Evolutionary conservation across 92 coral and sea anemone genomes (phyloP).

Genomic region (Phenganax subtilis): DNA sequence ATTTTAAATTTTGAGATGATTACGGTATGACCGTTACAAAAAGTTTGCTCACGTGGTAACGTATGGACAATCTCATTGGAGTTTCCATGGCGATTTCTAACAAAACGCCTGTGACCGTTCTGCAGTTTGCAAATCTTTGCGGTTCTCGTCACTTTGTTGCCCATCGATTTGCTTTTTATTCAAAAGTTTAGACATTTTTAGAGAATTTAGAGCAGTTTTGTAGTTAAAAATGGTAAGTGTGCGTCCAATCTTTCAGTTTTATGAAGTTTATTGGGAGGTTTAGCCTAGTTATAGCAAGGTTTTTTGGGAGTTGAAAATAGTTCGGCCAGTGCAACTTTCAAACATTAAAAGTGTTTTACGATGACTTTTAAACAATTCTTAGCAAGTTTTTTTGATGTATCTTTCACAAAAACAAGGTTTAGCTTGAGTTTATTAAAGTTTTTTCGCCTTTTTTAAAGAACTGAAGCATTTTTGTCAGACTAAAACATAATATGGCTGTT

Average conservation of each 20-base stretch:
- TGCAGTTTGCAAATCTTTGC: slow-evolving; percentile 36
- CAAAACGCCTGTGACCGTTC: slow-evolving; percentile 11
- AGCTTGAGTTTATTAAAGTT: neutral
- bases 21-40: neutral
- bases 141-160: slow-evolving; percentile 41
- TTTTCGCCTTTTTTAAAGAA: neutral
- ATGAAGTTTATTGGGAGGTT: neutral
- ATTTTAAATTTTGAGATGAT: neutral
- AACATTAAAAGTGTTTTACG: neutral
- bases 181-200: slow-evolving; percentile 10
- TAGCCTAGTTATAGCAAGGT: neutral
- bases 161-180: slow-evolving; percentile 15
- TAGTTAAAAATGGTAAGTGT: slow-evolving; percentile 38
- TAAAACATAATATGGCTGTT: too few relatives aligned
- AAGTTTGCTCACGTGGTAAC: slow-evolving; percentile 9
- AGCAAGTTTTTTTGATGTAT: neutral
- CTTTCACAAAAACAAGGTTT: too few relatives aligned
- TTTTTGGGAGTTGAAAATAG: neutral
- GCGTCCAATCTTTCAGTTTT: neutral
- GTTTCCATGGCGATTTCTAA: slow-evolving; percentile 30
- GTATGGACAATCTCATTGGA: slow-evolving; percentile 20
- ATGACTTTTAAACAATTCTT: neutral
- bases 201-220: neutral
- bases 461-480: neutral
- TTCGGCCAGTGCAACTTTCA: neutral